A percentile compares a stretch with the other conserved stretches of the same genome.
Evolutionary conservation across 1,140 invertebrate genomes (phyloP).

Genomic region (Zophobas morio): DNA sequence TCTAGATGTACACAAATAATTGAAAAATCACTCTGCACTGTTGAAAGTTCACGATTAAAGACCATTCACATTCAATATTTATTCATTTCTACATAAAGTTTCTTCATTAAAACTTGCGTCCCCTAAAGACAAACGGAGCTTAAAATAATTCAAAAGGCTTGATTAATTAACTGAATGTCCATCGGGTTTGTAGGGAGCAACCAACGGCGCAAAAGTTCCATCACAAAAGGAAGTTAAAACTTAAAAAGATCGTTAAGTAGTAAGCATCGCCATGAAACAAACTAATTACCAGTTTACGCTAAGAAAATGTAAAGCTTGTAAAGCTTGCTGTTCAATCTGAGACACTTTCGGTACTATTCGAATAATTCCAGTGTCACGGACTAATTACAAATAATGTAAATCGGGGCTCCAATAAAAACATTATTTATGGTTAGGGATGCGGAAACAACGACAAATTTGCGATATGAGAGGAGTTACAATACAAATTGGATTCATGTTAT

Average conservation of each 20-base stretch:
- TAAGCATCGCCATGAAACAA: background rate
- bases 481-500: too few species aligned
- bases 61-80: background rate
- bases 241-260: background rate
- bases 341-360: too few species aligned
- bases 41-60: background rate
- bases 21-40: background rate
- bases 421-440: too few species aligned
- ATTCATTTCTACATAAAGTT: slow-evolving; percentile 8
- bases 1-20: too few species aligned
- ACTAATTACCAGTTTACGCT: background rate
- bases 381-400: too few species aligned
- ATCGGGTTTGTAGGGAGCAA: too few species aligned
- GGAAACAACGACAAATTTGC: too few species aligned
- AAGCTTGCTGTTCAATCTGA: background rate
- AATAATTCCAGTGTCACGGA: too few species aligned
- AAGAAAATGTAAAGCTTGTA: background rate
- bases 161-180: too few species aligned
- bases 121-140: background rate
- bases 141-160: slow-evolving; percentile 6
- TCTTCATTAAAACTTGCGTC: slow-evolving; percentile 17
- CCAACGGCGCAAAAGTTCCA: too few species aligned
- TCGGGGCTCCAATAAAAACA: too few species aligned
- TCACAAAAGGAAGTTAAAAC: background rate
- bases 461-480: too few species aligned